Base-by-base conservation (phyloP, 2,888 invertebrate species). In the Platycheirus albimanus region DNA sequence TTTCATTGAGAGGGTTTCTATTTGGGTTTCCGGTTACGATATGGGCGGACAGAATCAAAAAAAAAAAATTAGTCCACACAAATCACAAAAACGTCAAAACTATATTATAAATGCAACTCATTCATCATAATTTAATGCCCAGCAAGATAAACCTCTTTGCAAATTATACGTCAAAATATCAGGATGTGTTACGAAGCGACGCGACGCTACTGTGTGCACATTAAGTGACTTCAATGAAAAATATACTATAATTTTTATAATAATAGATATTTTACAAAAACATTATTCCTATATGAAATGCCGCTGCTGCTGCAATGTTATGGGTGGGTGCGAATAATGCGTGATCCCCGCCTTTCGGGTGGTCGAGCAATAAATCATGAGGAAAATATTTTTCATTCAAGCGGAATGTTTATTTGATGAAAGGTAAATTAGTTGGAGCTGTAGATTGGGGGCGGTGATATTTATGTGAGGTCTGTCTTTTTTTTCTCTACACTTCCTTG, bases 301-400 rank as follows among this genome's bases (percentile, higher is more conserved):
- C n/a, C 45, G 11, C 19, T 17, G 43, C 7, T 17, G 7, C 45
- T 45, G 19, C 19, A 45, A 3, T n/a, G n/a, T 24, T 20, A 41
- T 24, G 24, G 38, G 64, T 66, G 66, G 76, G 63, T 67, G 52
- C 47, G 58, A 64, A 51, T 64, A 58, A 80, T 64, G 72, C 52
- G 66, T 75, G 56, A 13, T 38, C n/a, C 28, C 24, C 43, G 77
- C 58, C 67, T 41, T 47, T 54, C 33, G 19, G 51, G 67, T 54
- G 63, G 36, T 33, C 54, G 33, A 13, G 64, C 30, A 64, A 77
- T 77, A 70, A 70, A 70, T 75, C 58, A 61, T 15, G 70, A 54
- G 54, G 45, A 41, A 77, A 70, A 77, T 70, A 70, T 70, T 63
- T 69, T 58, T 41, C 52, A 19, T 66, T 61, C 19, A 36, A 54